These are phyloP conservation scores for Plutomurus gul DNA, from an alignment of 1,140 invertebrate genomes.

Conservation along the genomic window DNA sequence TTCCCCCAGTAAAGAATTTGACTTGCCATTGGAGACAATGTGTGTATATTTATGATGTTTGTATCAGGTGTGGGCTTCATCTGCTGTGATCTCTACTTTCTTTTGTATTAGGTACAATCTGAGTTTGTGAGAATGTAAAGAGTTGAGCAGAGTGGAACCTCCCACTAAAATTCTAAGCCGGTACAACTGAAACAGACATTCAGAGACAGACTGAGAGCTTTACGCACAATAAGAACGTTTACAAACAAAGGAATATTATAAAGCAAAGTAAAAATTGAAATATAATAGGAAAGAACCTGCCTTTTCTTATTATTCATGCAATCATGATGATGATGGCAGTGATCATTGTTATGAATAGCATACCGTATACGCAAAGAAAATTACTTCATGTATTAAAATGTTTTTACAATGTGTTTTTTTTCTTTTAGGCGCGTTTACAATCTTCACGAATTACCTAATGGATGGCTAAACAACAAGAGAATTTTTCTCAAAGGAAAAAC, in stretches of 20 bases:
- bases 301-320: too few species aligned
- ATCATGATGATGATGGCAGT: not conserved
- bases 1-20: too few species aligned
- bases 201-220: not conserved
- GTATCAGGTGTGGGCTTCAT: too few species aligned
- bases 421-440: not conserved
- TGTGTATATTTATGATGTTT: too few species aligned
- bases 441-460: conserved; percentile 23
- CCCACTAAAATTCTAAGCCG: too few species aligned
- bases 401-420: conserved; percentile 17
- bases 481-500: not conserved
- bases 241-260: not conserved
- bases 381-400: not conserved
- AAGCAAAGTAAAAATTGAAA: conserved; percentile 9
- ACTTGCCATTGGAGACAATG: too few species aligned
- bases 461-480: conserved; percentile 17
- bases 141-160: too few species aligned
- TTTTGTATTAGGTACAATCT: too few species aligned
- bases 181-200: too few species aligned
- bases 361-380: not conserved
- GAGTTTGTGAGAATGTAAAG: too few species aligned
- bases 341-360: not conserved
- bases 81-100: too few species aligned
- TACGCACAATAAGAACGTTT: not conserved
- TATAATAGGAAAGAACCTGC: not conserved